Conservation (phyloP, 2,797 vertebrate genomes). For the Xenentodon cancila region DNA sequence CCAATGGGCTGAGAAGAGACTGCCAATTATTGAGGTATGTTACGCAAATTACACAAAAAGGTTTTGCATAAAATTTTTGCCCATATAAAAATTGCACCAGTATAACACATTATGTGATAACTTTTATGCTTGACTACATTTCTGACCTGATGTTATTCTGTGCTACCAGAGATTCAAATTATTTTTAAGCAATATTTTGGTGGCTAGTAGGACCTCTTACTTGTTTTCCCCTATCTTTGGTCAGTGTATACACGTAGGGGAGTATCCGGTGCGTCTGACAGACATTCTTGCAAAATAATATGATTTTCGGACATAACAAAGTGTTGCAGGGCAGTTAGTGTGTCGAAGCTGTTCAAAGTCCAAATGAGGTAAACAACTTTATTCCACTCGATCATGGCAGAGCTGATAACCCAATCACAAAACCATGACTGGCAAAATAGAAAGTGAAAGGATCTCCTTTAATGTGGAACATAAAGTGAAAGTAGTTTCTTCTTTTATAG, state of each 20-base stretch:
- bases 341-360: conserved; percentile 4
- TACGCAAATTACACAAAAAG: too few species aligned
- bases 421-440: conserved; percentile 22
- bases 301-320: neutral
- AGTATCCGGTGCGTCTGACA: neutral
- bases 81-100: too few species aligned
- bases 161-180: too few species aligned
- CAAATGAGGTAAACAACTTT: neutral
- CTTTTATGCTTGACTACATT: too few species aligned
- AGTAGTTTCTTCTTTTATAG: conserved; percentile 30
- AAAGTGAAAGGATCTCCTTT: conserved; percentile 65
- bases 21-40: too few species aligned
- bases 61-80: too few species aligned
- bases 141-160: too few species aligned
- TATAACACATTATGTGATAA: too few species aligned
- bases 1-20: too few species aligned
- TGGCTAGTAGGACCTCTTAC: conserved; percentile 6
- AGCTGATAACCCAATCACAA: neutral
- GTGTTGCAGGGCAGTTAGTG: neutral
- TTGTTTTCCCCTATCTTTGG: neutral
- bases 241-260: neutral
- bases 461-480: conserved; percentile 42
- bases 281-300: neutral
- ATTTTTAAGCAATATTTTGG: neutral
- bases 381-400: accelerated